These are phyloP conservation scores for Diplodus puntazzo DNA, from an alignment of 2,797 vertebrate species.

Conservation along the genomic window DNA sequence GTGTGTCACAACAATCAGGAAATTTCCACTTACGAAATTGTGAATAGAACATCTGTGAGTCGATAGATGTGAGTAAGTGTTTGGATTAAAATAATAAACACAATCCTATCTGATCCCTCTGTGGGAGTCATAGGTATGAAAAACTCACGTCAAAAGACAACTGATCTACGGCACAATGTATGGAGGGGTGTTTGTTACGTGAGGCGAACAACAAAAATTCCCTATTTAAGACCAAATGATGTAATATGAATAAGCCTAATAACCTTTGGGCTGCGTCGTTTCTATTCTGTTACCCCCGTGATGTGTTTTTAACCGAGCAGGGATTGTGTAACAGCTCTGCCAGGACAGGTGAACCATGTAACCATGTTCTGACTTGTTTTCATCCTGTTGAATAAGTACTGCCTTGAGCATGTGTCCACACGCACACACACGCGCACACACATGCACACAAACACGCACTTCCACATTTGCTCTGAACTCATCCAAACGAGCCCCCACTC, in stretches of 20 bases:
- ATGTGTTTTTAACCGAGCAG: slow-evolving; percentile 40
- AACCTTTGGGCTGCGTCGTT: neutral
- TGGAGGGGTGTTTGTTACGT: neutral
- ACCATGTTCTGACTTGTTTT: slow-evolving; percentile 76
- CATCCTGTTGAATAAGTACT: slow-evolving; percentile 64
- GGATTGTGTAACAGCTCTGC: slow-evolving; percentile 71
- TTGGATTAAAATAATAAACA: slow-evolving; percentile 24
- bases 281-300: slow-evolving; percentile 24
- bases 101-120: neutral
- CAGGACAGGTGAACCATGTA: slow-evolving; percentile 74
- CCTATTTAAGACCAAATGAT: neutral
- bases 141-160: slow-evolving; percentile 20
- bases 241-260: slow-evolving; percentile 12
- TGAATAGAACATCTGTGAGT: slow-evolving; percentile 20
- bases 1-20: neutral
- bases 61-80: neutral
- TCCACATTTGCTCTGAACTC: slow-evolving; percentile 16
- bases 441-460: slow-evolving; percentile 7
- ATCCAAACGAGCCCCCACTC: slow-evolving; percentile 18
- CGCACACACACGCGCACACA: slow-evolving; percentile 29
- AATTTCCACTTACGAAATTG: slow-evolving; percentile 17
- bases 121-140: neutral
- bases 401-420: slow-evolving; percentile 62
- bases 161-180: neutral
- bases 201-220: neutral